Base-by-base conservation (phyloP, 1,140 invertebrate species). In the Tribolium madens region DNA sequence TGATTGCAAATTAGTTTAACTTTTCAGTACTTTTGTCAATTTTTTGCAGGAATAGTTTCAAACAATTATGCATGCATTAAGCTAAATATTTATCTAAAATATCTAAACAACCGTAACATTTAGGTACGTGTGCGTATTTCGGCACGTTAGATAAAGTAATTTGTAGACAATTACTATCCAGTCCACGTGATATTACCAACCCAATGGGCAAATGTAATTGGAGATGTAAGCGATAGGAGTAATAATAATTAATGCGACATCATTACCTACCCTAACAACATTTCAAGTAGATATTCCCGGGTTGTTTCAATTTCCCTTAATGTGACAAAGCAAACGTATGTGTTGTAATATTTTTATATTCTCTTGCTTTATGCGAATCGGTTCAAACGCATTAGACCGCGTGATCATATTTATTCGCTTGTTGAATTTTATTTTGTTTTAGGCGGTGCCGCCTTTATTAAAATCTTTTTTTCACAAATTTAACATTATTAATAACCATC, bases 391-490 rank as follows among this genome's bases (percentile, higher is more conserved):
- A 64, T 64, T 33, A 64, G 57, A 64, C 57, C 57, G 57, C 21
- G 12, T 64, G 57, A 64, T 64, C 57, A 42, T 64, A 48, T 72
- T 50, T 72, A 50, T 26, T 72, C 70, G 47, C 42, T 52, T 72
- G 70, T 72, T 72, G 70, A 50, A 72, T 72, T 71, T 50, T 47
- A 71, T 50, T 71, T 71, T 47, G 42, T 71, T 71, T 50, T 71
- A 42, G 21, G 52, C 17, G 17, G 52, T 18, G 13, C 13, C n/a
- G 15, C n/a, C 26, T 64, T 14, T 12, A 33, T 64, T 33, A 36
- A 33, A 64, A 14, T n/a, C 14, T 26, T 64, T 64, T 64, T 64
- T 33, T 36, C 33, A 2, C 7, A 31, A 33, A 64, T 64, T 60
- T 60, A 26, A 4, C 21, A 7, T 15, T 14, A 36, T 33, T 64